Evolutionary conservation across 2,888 invertebrate genomes (phyloP).

Genomic region (Toxonevra muliebris): DNA sequence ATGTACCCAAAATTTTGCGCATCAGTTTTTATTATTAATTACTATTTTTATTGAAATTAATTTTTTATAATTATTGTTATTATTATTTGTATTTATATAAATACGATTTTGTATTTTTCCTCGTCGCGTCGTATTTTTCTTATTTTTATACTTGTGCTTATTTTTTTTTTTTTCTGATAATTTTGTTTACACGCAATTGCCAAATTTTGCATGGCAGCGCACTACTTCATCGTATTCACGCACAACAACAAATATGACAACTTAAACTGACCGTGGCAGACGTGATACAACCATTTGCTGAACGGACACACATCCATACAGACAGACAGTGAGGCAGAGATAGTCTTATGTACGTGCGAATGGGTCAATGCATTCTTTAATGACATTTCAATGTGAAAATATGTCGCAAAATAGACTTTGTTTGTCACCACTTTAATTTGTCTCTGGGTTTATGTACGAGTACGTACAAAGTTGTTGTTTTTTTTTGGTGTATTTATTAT

Average conservation of each 20-base stretch:
- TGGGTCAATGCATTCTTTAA: slow-evolving; percentile 4
- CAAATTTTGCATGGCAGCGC: slow-evolving; percentile 15
- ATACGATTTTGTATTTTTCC: background rate
- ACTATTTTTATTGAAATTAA: slow-evolving; percentile 4
- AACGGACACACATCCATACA: background rate
- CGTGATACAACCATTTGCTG: slow-evolving; percentile 5
- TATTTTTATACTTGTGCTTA: background rate
- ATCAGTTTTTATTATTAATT: background rate
- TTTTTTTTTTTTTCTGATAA: background rate
- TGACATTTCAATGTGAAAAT: slow-evolving; percentile 8
- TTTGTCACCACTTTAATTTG: slow-evolving; percentile 14
- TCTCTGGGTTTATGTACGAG: background rate
- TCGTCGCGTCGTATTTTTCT: background rate
- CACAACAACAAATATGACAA: slow-evolving; percentile 1
- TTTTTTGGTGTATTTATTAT: slow-evolving; percentile 9
- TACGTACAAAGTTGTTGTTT: slow-evolving; percentile 13
- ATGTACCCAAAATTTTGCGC: background rate
- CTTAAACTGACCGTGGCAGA: background rate
- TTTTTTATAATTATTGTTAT: too few species aligned
- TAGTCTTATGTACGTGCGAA: too few species aligned
- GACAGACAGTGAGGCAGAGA: background rate
- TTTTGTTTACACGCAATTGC: slow-evolving; percentile 13
- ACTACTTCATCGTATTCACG: background rate
- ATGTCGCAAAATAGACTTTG: background rate
- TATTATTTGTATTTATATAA: background rate